Percentiles rank a stretch among this genome's conserved stretches.
phyloP scores from a whole-genome alignment of 2,888 invertebrate genomes.

The Mantis religiosa region DNA sequence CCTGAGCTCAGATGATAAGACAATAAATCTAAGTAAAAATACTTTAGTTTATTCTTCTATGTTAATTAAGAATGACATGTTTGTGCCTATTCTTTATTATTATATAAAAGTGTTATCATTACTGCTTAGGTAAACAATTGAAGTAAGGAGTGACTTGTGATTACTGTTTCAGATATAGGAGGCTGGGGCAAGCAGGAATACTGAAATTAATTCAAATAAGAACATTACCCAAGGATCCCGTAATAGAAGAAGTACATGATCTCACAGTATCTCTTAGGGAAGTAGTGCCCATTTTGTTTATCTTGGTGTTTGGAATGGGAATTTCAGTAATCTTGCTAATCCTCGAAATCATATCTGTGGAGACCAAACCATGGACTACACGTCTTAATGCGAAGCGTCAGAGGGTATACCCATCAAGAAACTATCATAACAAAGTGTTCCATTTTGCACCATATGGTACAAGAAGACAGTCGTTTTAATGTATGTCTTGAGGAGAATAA shows the following conservation, averaged over 20 bases:
- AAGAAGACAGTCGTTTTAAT: not conserved
- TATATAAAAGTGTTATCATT: too few relatives aligned
- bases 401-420: not conserved
- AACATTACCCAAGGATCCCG: not conserved
- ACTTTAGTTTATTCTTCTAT: too few relatives aligned
- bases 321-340: not conserved
- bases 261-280: not conserved
- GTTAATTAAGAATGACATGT: too few relatives aligned
- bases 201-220: not conserved
- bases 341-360: not conserved
- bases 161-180: not conserved
- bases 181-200: not conserved
- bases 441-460: not conserved
- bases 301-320: not conserved
- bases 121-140: too few relatives aligned
- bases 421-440: not conserved
- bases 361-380: not conserved
- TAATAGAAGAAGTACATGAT: not conserved
- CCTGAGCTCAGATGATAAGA: too few relatives aligned
- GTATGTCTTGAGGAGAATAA: not conserved
- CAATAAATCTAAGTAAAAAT: too few relatives aligned
- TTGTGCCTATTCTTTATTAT: too few relatives aligned
- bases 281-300: not conserved
- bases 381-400: not conserved
- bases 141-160: too few relatives aligned